Percentiles rank a stretch among this genome's conserved stretches.
Evolutionary conservation across 2,113 vertebrate genomes (phyloP).

Genomic region (Eubucco bourcierii): DNA sequence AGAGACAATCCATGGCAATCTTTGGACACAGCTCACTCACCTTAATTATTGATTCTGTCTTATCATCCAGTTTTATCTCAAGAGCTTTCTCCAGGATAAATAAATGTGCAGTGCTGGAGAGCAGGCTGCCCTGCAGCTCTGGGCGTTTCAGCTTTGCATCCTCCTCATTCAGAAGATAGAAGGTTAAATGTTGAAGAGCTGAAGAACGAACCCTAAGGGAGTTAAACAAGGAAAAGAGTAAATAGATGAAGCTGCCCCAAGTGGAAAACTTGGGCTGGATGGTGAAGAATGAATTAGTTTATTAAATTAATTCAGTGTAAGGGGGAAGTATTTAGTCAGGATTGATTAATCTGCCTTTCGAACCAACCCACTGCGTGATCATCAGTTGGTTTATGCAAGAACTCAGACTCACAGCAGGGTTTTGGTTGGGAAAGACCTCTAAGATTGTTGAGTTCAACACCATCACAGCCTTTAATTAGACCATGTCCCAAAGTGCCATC

Average conservation of each 20-base stretch:
- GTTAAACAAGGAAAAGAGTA: not conserved
- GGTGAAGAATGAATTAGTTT: not conserved
- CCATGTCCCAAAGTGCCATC: too few species aligned
- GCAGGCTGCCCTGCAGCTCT: constrained; percentile 65
- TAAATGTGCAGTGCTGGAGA: constrained; percentile 80
- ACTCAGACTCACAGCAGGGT: too few species aligned
- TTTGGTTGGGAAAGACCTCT: too few species aligned
- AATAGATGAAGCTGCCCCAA: too few species aligned
- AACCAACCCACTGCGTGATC: not conserved
- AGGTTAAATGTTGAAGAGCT: constrained; percentile 84
- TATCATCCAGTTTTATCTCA: constrained; percentile 83
- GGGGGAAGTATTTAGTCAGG: not conserved
- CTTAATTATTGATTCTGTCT: constrained; percentile 87
- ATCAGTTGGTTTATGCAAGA: not conserved
- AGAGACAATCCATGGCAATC: not conserved
- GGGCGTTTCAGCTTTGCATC: constrained; percentile 76
- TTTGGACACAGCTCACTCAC: constrained; percentile 65
- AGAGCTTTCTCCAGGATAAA: constrained; percentile 77
- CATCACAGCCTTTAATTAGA: too few species aligned
- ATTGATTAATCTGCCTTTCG: not conserved
- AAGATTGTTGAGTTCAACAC: too few species aligned
- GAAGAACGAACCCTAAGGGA: constrained; percentile 81
- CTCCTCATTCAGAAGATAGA: constrained; percentile 78
- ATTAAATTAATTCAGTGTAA: not conserved
- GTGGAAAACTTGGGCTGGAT: not conserved